phyloP scores from a whole-genome alignment of 2,797 vertebrate species.

The Clarias laeviceps region DNA sequence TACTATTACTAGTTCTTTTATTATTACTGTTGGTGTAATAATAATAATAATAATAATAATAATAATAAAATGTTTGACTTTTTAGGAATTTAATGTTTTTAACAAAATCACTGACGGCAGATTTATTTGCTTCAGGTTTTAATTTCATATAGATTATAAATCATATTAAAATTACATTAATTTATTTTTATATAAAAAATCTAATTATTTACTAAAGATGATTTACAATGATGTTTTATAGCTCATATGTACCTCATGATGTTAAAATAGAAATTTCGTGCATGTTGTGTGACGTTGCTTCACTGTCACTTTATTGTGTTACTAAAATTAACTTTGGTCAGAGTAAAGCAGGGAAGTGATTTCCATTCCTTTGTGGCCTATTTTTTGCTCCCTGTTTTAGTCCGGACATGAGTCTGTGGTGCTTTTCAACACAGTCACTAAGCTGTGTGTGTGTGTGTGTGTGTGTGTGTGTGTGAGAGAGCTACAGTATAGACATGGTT shows the following conservation, averaged over 20 bases:
- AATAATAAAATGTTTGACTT: background rate
- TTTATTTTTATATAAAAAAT: too few relatives aligned
- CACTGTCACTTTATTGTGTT: conserved; percentile 1
- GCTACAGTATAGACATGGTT: too few relatives aligned
- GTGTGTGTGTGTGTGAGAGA: conserved; percentile 17
- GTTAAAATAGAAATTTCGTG: background rate
- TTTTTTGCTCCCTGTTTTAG: conserved; percentile 44
- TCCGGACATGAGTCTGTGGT: conserved; percentile 28
- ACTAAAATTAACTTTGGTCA: conserved; percentile 34
- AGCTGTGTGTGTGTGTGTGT: background rate
- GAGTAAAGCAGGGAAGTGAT: conserved; percentile 39
- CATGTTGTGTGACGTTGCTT: background rate
- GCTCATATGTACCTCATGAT: background rate
- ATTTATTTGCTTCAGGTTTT: background rate
- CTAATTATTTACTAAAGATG: background rate
- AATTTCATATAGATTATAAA: background rate
- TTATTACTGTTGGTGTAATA: too few relatives aligned
- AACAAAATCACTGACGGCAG: background rate
- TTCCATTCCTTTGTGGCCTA: conserved; percentile 25
- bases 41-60: too few relatives aligned
- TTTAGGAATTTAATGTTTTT: background rate
- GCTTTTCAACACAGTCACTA: conserved; percentile 26
- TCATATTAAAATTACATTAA: background rate
- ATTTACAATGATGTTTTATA: background rate
- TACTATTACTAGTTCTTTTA: too few relatives aligned